Base-by-base conservation (phyloP, 92 coral and sea anemone genomes). In the Scolanthus callimorphus region DNA sequence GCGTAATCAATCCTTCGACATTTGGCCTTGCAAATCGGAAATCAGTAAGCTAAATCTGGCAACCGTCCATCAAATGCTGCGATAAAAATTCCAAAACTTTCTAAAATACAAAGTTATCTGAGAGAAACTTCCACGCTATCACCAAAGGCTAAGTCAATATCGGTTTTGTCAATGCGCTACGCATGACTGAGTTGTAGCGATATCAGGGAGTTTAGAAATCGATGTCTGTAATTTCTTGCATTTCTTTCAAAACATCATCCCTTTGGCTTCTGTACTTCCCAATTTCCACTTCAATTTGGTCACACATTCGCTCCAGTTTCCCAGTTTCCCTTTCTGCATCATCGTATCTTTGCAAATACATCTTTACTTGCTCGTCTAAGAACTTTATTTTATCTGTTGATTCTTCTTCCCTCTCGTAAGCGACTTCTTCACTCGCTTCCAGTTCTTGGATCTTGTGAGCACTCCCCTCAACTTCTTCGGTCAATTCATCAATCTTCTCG, bases 381-480 rank as follows among this genome's bases (percentile, higher is more conserved):
- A 84, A 89, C 23, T 58, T 62, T 6, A 68, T 31, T 34, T 84
- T 79, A 26, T 94, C 99, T 51, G 88, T 96, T 49, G 70, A 70
- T 13, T 61, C 57, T 29, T 64, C 76, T 52, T 94, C 99, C 21
- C 96, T 64, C 51, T 84, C 90, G 49, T 27, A 67, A 2, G 89
- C 86, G 25, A 65, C 70, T 37, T 88, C 96, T 57, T 89, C 99
- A 20, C 37, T 48, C 51, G 67, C 77, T 59, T 94, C 99, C 21
- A 94, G 68, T 3, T 53, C 12, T 66, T 65, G 65, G 17, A 79
- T 69, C n/a, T 60, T 61, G 15, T 77, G 74, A 37, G 67, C 66
- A 3, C 63, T 59, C 2, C 50, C 57, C 30, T 74, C 47, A 20
- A 90, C 50, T 8, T 23, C 49, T 1, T 17, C 65, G 17, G 55